Percentiles rank a stretch among this genome's conserved stretches.
These are phyloP conservation scores for Pluvialis apricaria DNA, from an alignment of 2,113 vertebrate species.

Conservation along the genomic window DNA sequence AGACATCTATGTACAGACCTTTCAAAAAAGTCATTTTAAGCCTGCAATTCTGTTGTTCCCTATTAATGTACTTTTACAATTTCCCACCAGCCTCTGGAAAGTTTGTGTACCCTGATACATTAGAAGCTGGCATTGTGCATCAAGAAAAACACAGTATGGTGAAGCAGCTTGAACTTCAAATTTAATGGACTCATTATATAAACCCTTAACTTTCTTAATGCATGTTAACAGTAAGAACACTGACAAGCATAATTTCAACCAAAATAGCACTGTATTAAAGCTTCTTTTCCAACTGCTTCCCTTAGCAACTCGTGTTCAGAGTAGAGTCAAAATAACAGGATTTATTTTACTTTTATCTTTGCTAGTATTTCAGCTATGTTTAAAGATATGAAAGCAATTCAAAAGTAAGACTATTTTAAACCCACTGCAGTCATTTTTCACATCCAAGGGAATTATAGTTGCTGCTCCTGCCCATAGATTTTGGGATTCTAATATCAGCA, in stretches of 20 bases:
- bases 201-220: background rate
- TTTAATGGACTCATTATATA: constrained; percentile 14
- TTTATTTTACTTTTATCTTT: constrained; percentile 38
- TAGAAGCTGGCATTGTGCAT: background rate
- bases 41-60: background rate
- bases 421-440: background rate
- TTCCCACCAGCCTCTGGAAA: constrained; percentile 3
- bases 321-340: constrained; percentile 28
- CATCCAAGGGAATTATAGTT: background rate
- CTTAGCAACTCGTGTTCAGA: constrained; percentile 24
- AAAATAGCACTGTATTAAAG: constrained; percentile 40
- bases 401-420: constrained; percentile 40
- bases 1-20: background rate
- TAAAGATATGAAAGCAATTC: constrained; percentile 22
- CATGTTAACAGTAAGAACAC: background rate
- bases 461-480: background rate
- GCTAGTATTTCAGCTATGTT: constrained; percentile 21
- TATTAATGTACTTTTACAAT: background rate
- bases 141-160: constrained; percentile 29
- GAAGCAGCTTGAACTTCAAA: constrained; percentile 30
- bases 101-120: background rate
- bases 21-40: background rate
- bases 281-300: constrained; percentile 29
- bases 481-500: background rate
- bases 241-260: constrained; percentile 13